phyloP scores from a whole-genome alignment of 2,888 invertebrate genomes.

The Mimumesa dahlbomi region DNA sequence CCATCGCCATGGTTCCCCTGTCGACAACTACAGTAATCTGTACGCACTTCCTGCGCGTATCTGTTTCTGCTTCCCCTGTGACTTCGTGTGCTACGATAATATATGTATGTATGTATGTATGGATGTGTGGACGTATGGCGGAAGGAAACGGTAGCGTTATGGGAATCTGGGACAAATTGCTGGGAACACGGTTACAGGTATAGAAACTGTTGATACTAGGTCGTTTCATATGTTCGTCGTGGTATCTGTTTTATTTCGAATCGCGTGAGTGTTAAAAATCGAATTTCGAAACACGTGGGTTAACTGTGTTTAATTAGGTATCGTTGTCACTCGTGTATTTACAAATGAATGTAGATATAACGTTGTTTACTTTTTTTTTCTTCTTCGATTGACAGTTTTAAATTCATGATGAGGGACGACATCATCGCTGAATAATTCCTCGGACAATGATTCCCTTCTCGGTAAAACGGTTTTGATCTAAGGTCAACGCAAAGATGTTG shows the following conservation, averaged over 20 bases:
- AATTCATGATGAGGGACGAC: conserved; percentile 20
- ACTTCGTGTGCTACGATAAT: no score
- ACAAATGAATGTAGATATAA: not conserved
- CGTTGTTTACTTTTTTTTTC: not conserved
- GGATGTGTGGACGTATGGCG: not conserved
- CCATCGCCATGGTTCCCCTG: conserved; percentile 50
- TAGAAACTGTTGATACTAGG: no score
- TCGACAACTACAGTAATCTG: conserved; percentile 59
- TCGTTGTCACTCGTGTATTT: not conserved
- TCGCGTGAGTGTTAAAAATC: not conserved
- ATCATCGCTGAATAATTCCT: not conserved
- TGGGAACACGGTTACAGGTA: no score
- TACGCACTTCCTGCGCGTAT: conserved; percentile 37
- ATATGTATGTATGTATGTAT: no score
- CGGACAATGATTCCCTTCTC: not conserved
- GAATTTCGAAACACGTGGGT: not conserved
- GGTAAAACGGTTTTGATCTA: not conserved
- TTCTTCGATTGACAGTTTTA: conserved; percentile 3
- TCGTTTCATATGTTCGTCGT: not conserved
- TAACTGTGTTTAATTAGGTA: no score
- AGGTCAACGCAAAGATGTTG: conserved; percentile 49
- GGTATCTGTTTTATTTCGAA: not conserved
- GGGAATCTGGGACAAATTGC: conserved; percentile 27
- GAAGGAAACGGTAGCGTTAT: not conserved
- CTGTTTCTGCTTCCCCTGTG: not conserved